Conservation (phyloP, 2,888 invertebrate species). For the Macaria notata region DNA sequence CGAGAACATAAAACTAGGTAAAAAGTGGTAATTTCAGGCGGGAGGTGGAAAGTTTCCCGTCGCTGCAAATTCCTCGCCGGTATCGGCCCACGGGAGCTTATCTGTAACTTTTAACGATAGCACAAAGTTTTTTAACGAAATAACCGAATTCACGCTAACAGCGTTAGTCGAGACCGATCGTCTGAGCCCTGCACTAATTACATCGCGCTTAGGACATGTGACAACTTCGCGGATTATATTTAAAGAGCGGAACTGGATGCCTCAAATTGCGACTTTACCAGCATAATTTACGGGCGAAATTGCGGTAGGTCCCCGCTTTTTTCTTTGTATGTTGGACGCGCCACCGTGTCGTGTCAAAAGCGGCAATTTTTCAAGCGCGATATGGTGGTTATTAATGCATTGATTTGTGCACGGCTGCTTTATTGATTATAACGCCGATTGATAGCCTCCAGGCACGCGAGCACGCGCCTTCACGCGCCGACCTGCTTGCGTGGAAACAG, state of each 20-base stretch:
- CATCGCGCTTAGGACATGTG: slow-evolving; percentile 29
- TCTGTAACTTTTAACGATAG: slow-evolving; percentile 79
- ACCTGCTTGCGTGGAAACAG: slow-evolving; percentile 41
- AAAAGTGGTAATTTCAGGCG: slow-evolving; percentile 1
- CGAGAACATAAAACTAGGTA: not conserved
- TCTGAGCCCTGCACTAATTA: slow-evolving; percentile 31
- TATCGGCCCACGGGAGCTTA: slow-evolving; percentile 65
- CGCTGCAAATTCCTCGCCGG: slow-evolving; percentile 30
- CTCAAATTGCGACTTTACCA: slow-evolving; percentile 11
- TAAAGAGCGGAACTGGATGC: slow-evolving; percentile 11
- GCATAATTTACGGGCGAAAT: slow-evolving; percentile 12
- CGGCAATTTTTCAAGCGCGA: slow-evolving; percentile 51
- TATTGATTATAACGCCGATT: slow-evolving; percentile 74
- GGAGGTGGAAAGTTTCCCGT: slow-evolving; percentile 7
- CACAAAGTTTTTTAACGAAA: slow-evolving; percentile 78
- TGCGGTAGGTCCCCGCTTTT: slow-evolving; percentile 1
- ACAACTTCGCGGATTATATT: slow-evolving; percentile 21
- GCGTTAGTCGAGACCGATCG: slow-evolving; percentile 38
- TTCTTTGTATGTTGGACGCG: slow-evolving; percentile 28
- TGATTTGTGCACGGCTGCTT: slow-evolving; percentile 70
- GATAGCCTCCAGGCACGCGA: slow-evolving; percentile 68
- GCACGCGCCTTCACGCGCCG: slow-evolving; percentile 36
- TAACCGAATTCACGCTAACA: slow-evolving; percentile 74
- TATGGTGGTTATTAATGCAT: slow-evolving; percentile 64
- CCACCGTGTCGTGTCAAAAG: slow-evolving; percentile 40